Percentiles rank a stretch among this genome's conserved stretches.
Evolutionary conservation across 92 coral and sea anemone species (phyloP).

Genomic region (Porites cylindrica): DNA sequence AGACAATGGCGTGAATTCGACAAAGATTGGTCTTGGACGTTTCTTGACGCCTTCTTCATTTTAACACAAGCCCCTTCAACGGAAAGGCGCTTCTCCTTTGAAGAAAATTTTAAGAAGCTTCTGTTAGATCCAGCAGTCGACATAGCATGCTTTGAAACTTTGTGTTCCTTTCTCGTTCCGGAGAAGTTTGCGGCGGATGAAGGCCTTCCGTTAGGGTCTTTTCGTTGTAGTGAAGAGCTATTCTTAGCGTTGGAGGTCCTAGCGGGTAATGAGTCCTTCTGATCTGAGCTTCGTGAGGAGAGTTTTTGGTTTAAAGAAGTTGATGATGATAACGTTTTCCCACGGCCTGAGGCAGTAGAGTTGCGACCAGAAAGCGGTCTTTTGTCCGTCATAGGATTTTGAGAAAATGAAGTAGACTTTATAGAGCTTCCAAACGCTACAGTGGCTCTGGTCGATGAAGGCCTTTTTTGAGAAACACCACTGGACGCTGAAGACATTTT

Average conservation of each 20-base stretch:
- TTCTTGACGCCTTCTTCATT: conserved; percentile 1
- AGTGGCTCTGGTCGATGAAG: neutral
- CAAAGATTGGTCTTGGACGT: neutral
- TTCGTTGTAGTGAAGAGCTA: neutral
- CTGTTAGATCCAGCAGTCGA: neutral
- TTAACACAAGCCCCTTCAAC: neutral
- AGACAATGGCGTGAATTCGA: neutral
- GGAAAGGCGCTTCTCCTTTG: conserved; percentile 5
- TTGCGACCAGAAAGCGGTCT: neutral
- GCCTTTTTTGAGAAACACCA: conserved; percentile 9
- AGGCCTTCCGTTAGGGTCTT: neutral
- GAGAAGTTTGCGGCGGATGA: neutral
- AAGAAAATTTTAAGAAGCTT: neutral
- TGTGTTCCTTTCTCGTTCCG: neutral
- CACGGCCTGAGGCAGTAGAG: conserved; percentile 3
- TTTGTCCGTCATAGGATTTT: neutral
- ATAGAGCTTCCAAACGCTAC: neutral
- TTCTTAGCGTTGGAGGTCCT: neutral
- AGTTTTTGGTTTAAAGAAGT: neutral
- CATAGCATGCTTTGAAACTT: neutral
- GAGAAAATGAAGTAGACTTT: conserved; percentile 2
- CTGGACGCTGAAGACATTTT: conserved; percentile 3
- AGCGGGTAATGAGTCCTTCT: no score
- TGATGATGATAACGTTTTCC: neutral
- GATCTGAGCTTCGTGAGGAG: neutral